phyloP scores from a whole-genome alignment of 2,113 vertebrate species.

The Axis porcinus region DNA sequence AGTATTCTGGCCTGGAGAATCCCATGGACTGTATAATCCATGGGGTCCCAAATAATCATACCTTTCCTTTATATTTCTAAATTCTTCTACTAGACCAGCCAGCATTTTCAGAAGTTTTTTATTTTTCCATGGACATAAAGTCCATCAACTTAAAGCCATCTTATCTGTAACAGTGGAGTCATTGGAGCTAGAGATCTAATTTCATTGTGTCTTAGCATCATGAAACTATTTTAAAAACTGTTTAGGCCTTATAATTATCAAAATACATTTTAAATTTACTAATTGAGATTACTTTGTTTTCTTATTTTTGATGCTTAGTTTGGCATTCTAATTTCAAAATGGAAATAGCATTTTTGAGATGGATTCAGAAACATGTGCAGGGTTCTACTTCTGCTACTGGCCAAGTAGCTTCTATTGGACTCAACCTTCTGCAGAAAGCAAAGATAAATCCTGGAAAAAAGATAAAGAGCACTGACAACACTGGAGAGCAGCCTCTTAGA shows the following conservation, averaged over 20 bases:
- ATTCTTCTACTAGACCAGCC: not conserved
- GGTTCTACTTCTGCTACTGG: conserved; percentile 21
- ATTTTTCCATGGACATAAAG: not conserved
- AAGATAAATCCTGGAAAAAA: conserved; percentile 39
- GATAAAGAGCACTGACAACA: conserved; percentile 20
- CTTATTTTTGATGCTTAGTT: conserved; percentile 39
- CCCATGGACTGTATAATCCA: no score
- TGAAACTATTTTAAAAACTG: conserved; percentile 24
- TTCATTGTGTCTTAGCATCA: not conserved
- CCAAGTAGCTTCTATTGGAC: not conserved
- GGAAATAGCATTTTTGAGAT: conserved; percentile 22
- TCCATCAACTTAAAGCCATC: not conserved
- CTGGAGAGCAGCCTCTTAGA: conserved; percentile 34
- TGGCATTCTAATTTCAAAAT: conserved; percentile 42
- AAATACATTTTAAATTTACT: conserved; percentile 25
- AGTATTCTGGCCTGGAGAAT: no score
- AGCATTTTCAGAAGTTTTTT: not conserved
- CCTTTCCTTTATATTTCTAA: not conserved
- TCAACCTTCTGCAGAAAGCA: not conserved
- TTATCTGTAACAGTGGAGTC: not conserved
- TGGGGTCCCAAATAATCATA: no score
- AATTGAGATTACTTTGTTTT: conserved; percentile 23
- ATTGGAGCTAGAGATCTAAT: not conserved
- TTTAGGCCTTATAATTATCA: not conserved
- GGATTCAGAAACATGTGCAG: not conserved